These are phyloP conservation scores for Calameuta filiformis DNA, from an alignment of 2,888 invertebrate species.

Conservation along the genomic window DNA sequence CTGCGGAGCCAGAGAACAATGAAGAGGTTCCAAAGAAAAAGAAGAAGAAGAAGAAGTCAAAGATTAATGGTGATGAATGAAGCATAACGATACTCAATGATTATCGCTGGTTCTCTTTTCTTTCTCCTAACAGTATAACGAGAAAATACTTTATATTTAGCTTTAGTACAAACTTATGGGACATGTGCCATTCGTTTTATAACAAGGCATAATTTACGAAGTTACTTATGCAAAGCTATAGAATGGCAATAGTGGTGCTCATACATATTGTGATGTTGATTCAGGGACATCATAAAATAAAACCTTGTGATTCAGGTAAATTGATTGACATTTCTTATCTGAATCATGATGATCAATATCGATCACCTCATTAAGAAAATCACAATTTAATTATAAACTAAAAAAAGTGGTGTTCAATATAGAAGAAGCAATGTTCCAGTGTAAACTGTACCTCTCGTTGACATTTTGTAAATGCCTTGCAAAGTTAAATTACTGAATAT, in stretches of 20 bases:
- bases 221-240: neutral
- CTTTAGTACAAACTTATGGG: neutral
- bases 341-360: neutral
- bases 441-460: neutral
- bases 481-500: neutral
- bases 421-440: neutral
- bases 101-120: constrained; percentile 15
- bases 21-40: constrained; percentile 61
- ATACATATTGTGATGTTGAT: neutral
- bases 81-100: constrained; percentile 8
- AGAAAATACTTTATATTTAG: neutral
- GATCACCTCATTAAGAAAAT: neutral
- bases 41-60: constrained; percentile 65
- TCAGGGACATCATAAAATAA: neutral
- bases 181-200: neutral
- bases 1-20: constrained; percentile 34
- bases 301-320: neutral
- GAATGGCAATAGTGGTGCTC: neutral
- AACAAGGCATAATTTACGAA: neutral
- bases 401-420: neutral
- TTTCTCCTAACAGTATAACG: constrained; percentile 12
- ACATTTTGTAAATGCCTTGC: neutral
- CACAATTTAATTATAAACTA: neutral
- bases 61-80: constrained; percentile 46
- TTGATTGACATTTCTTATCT: neutral